These are phyloP conservation scores for Zaprionus camerounensis DNA, from an alignment of 1,140 invertebrate genomes.

Conservation along the genomic window DNA sequence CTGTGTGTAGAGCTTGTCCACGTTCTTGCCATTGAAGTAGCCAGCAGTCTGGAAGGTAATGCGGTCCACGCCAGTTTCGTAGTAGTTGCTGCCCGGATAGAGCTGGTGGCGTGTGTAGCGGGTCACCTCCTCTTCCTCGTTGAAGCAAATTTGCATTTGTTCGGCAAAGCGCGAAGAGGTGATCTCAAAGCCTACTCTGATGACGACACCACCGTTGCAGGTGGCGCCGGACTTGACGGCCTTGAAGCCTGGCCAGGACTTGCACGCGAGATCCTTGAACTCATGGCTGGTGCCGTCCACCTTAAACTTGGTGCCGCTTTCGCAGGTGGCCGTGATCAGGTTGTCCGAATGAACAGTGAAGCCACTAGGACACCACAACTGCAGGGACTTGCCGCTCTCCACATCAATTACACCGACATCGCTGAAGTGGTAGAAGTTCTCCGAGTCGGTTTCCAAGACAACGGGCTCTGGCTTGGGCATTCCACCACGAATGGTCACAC, in stretches of 20 bases:
- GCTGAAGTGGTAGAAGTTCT: conserved; percentile 71
- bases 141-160: conserved; percentile 84
- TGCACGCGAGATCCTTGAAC: conserved; percentile 79
- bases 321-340: conserved; percentile 70
- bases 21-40: conserved; percentile 77
- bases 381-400: conserved; percentile 51
- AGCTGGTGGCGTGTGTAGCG: conserved; percentile 83
- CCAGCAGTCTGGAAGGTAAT: conserved; percentile 74
- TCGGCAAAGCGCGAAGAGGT: conserved; percentile 72
- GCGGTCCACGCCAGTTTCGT: conserved; percentile 81
- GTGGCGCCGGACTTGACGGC: conserved; percentile 73
- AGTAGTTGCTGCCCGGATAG: conserved; percentile 68
- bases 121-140: conserved; percentile 81
- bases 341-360: conserved; percentile 55
- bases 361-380: conserved; percentile 71
- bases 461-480: conserved; percentile 72
- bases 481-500: conserved; percentile 71
- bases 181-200: conserved; percentile 76
- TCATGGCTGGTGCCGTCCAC: conserved; percentile 58
- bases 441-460: conserved; percentile 66
- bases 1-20: conserved; percentile 80
- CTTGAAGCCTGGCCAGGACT: conserved; percentile 69
- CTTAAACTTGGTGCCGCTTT: conserved; percentile 70
- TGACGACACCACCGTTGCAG: conserved; percentile 76
- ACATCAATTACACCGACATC: conserved; percentile 68